Base-by-base conservation (phyloP, 2,888 invertebrate species). In the Proisotoma minuta region DNA sequence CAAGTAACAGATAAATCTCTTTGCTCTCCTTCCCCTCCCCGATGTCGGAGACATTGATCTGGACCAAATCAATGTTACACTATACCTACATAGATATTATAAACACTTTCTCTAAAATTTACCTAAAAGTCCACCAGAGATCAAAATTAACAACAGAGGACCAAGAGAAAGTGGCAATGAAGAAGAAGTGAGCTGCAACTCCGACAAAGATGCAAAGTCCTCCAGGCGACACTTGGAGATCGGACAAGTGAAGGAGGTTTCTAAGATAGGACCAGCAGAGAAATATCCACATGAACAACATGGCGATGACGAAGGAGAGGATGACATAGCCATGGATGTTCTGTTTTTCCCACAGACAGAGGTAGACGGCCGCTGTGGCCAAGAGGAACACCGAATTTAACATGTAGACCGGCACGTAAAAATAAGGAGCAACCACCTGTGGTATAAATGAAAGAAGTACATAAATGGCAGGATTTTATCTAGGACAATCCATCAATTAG, bases 51-150 rank as follows among this genome's bases (percentile, higher is more conserved):
- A 51, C 23, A 66, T 49, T 12, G 58, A 61, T 43, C 66, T 66
- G 28, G 5, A 48, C 40, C 4, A 58, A 27, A n/a, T 29, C 28
- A 43, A 15, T n/a, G 15, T 20, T 18, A 56, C 40, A 40, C 24
- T 24, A 12, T 34, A 15, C 4, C 23, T 34, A 4, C 52, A 39
- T 26, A 28, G 12, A 50, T 12, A 49, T 20, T 15, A 22, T 24
- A 20, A 60, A 29, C 50, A 29, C 47, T 26, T 2, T 24, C n/a
- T 29, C 23, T 20, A 29, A n/a, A 43, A 57, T 40, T 57, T 62
- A 73, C 73, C 64, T 69, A 48, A 73, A 73, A 22, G 73, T 73
- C 53, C 63, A 64, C 66, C 68, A 73, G 3, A 73, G 57, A 50
- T 73, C 73, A 60, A 69, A 69, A 59, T 72, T 72, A 23, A 73